These are phyloP conservation scores for Spodoptera frugiperda DNA, from an alignment of 1,140 invertebrate genomes.

Conservation along the genomic window DNA sequence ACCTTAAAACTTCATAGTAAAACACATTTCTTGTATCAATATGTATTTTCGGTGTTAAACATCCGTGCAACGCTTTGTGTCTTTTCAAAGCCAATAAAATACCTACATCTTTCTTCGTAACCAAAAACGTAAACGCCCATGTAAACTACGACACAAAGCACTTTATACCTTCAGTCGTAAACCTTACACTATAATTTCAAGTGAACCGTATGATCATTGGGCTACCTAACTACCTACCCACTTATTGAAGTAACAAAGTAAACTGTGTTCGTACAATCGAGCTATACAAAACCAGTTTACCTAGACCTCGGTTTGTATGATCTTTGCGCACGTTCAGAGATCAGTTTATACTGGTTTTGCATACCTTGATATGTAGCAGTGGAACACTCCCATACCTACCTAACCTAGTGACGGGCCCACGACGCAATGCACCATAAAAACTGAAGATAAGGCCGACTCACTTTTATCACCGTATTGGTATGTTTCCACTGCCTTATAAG, in stretches of 20 bases:
- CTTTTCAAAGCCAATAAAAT: no score
- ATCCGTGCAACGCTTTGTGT: no score
- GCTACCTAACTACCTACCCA: neutral
- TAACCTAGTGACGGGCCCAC: constrained; percentile 45
- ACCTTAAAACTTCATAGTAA: no score
- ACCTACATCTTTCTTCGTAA: no score
- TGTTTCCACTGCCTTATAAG: constrained; percentile 57
- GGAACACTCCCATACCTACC: constrained; percentile 30
- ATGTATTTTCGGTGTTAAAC: no score
- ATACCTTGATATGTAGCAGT: neutral
- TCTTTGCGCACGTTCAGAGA: no score
- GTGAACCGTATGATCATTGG: neutral
- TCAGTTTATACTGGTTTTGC: no score
- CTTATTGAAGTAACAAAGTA: constrained; percentile 12
- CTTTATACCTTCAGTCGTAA: neutral
- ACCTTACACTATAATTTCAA: neutral
- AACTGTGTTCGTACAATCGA: constrained; percentile 6
- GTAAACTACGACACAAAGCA: no score
- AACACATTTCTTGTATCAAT: no score
- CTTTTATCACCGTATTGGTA: constrained; percentile 69
- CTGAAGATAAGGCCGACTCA: constrained; percentile 74
- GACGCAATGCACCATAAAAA: constrained; percentile 75
- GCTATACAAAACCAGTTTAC: no score
- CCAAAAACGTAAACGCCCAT: no score
- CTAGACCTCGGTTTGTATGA: no score